Evolutionary conservation across 2,113 vertebrate genomes (phyloP).

Genomic region (Axis porcinus): DNA sequence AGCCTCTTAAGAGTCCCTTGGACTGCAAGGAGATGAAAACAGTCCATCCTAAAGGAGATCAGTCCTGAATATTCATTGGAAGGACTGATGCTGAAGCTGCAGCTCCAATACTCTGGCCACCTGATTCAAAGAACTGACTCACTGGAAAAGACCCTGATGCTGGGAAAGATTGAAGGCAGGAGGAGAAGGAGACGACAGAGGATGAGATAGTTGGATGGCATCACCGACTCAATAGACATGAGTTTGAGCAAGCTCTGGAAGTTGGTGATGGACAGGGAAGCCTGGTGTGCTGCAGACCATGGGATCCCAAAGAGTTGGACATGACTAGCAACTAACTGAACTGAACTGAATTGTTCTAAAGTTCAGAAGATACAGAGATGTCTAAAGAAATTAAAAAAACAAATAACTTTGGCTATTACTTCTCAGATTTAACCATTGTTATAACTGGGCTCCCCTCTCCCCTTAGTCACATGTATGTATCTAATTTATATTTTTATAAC

Average conservation of each 20-base stretch:
- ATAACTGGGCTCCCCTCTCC: not conserved
- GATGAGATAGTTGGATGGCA: not conserved
- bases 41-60: not conserved
- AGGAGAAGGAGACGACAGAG: not conserved
- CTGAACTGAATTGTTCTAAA: not conserved
- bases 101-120: not conserved
- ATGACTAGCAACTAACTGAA: not conserved
- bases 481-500: not conserved
- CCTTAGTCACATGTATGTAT: not conserved
- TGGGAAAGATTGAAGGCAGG: not conserved
- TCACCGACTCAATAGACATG: not conserved
- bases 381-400: not conserved
- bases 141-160: not conserved
- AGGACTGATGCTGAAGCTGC: not conserved
- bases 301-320: not conserved
- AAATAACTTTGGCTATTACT: not conserved
- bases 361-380: not conserved
- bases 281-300: not conserved
- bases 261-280: not conserved
- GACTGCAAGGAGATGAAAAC: not conserved
- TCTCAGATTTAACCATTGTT: not conserved
- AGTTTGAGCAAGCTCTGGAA: not conserved
- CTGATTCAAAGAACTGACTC: not conserved
- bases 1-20: not conserved
- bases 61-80: not conserved